Evolutionary conservation across 2,888 invertebrate genomes (phyloP).

Genomic region (Thereva nobilitata): DNA sequence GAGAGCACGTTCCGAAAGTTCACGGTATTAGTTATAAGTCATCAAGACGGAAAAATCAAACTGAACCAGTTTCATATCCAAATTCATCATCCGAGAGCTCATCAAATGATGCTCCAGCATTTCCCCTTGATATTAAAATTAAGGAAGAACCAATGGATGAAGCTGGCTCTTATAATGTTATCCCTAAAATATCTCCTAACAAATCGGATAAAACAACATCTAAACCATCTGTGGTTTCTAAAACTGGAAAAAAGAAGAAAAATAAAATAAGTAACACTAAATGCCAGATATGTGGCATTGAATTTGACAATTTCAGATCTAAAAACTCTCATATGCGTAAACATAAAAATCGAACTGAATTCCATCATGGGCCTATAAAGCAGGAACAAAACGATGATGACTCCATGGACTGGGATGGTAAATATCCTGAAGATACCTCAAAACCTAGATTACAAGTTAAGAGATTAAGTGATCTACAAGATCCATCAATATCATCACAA

Average conservation of each 20-base stretch:
- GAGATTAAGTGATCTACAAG: slow-evolving; percentile 39
- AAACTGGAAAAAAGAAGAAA: not conserved
- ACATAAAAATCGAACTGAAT: slow-evolving; percentile 44
- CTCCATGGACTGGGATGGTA: not conserved
- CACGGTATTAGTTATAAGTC: slow-evolving; percentile 49
- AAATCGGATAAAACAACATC: not conserved
- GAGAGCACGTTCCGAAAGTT: slow-evolving; percentile 47
- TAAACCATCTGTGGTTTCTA: too few relatives aligned
- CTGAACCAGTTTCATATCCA: not conserved
- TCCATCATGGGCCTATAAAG: slow-evolving; percentile 6
- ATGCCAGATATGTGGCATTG: slow-evolving; percentile 47
- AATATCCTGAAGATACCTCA: not conserved
- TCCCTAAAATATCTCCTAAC: not conserved
- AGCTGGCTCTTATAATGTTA: not conserved
- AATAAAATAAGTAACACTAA: slow-evolving; percentile 40
- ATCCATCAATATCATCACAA: slow-evolving; percentile 42
- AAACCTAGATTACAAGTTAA: slow-evolving; percentile 37
- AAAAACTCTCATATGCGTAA: slow-evolving; percentile 51
- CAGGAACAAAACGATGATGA: slow-evolving; percentile 7
- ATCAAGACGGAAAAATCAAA: slow-evolving; percentile 23
- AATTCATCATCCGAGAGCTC: not conserved
- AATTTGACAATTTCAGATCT: slow-evolving; percentile 48
- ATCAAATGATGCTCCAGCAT: not conserved
- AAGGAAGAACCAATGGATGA: slow-evolving; percentile 4
- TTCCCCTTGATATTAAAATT: not conserved